phyloP scores from a whole-genome alignment of 2,888 invertebrate species.

The Zhuqinia jingwanae region DNA sequence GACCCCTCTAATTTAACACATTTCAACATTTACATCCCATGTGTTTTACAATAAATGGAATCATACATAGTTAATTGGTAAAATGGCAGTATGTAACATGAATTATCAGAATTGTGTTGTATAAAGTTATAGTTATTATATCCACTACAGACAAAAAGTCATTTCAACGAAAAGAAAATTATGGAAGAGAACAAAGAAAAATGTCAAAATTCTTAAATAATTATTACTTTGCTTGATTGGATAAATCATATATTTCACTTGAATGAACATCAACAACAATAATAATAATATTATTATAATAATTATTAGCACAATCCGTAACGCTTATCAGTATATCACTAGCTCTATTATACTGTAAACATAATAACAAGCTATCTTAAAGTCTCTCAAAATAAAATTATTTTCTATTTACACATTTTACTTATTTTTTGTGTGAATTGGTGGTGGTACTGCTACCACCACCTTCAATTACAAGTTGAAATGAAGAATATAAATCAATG shows the following conservation, averaged over 20 bases:
- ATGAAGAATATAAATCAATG: constrained; percentile 56
- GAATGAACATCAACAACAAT: constrained; percentile 59
- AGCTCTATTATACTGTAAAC: constrained; percentile 7
- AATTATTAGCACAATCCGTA: constrained; percentile 6
- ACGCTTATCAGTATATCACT: constrained; percentile 25
- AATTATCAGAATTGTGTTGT: too few species aligned
- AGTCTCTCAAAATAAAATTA: neutral
- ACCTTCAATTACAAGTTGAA: constrained; percentile 33
- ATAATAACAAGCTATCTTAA: constrained; percentile 29
- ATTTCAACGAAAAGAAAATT: constrained; percentile 37
- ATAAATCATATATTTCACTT: constrained; percentile 58
- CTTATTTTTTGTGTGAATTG: too few species aligned
- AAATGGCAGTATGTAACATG: too few species aligned
- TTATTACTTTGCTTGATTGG: constrained; percentile 66
- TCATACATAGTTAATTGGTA: constrained; percentile 10
- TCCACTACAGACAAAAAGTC: too few species aligned
- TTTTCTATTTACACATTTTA: neutral
- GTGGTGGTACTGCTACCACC: neutral
- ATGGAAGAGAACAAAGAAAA: constrained; percentile 40
- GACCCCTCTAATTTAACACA: neutral
- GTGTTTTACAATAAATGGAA: neutral
- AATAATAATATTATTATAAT: too few species aligned
- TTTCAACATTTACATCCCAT: neutral
- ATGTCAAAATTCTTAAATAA: constrained; percentile 59
- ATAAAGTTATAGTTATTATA: too few species aligned